Evolutionary conservation across 2,797 vertebrate genomes (phyloP).

Genomic region (Danio jaintianensis): DNA sequence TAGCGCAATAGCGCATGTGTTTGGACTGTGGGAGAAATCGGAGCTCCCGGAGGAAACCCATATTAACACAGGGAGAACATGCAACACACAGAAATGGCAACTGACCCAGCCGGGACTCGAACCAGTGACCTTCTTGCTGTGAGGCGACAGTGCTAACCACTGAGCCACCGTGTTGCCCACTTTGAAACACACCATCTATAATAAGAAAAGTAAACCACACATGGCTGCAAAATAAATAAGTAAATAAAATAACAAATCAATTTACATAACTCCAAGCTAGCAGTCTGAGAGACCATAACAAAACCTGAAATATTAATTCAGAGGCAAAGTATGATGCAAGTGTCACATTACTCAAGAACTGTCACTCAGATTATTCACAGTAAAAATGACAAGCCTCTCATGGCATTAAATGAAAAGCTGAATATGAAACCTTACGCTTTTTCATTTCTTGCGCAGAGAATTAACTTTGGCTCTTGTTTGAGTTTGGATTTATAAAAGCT

Average conservation of each 20-base stretch:
- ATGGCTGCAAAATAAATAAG: slow-evolving; percentile 17
- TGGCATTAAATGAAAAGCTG: not conserved
- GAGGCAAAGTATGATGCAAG: slow-evolving; percentile 41
- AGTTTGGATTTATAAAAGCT: slow-evolving; percentile 9
- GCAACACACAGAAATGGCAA: too few species aligned
- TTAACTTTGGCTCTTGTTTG: not conserved
- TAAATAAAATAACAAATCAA: not conserved
- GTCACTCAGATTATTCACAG: slow-evolving; percentile 50
- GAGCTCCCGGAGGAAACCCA: too few species aligned
- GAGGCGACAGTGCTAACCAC: too few species aligned
- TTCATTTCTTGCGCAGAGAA: not conserved
- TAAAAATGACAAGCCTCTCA: slow-evolving; percentile 4
- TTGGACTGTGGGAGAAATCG: too few species aligned
- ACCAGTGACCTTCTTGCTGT: too few species aligned
- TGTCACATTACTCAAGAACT: slow-evolving; percentile 30
- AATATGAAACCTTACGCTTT: not conserved
- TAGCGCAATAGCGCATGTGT: too few species aligned
- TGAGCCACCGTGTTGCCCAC: too few species aligned
- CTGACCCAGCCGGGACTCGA: too few species aligned
- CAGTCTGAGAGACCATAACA: slow-evolving; percentile 19
- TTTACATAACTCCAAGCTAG: not conserved
- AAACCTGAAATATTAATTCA: slow-evolving; percentile 47
- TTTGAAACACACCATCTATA: not conserved
- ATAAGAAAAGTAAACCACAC: not conserved
- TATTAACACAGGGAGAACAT: too few species aligned